A percentile compares a stretch with the other conserved stretches of the same genome.
These are phyloP conservation scores for Cephus nigrinus DNA, from an alignment of 2,888 invertebrate species.

Conservation along the genomic window DNA sequence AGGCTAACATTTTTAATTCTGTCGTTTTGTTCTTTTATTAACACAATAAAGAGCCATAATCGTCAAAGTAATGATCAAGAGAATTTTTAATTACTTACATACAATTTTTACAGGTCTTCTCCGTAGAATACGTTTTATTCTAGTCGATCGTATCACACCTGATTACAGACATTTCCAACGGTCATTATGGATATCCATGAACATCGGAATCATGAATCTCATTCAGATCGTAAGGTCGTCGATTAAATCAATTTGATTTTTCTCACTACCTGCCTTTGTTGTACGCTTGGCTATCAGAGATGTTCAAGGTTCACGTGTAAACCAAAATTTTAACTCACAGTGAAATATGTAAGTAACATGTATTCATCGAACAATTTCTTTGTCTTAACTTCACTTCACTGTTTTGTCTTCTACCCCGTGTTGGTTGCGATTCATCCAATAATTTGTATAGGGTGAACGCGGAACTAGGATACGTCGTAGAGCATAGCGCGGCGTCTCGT, in stretches of 20 bases:
- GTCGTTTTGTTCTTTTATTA: not conserved
- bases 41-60: not conserved
- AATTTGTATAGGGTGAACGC: not conserved
- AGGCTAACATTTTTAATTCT: not conserved
- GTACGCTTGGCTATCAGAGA: not conserved
- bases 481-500: slow-evolving; percentile 32
- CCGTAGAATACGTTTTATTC: not conserved
- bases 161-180: not conserved
- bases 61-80: not conserved
- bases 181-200: not conserved
- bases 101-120: not conserved
- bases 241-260: not conserved
- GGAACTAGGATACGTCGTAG: not conserved
- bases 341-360: not conserved
- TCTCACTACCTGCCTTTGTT: not conserved
- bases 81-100: not conserved
- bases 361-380: not conserved
- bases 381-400: not conserved
- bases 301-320: not conserved
- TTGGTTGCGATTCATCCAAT: not conserved
- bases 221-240: not conserved
- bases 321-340: not conserved
- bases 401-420: not conserved
- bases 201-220: not conserved
- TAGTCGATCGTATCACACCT: not conserved